Evolutionary conservation across 2,888 invertebrate genomes (phyloP), one percentile per base, ranked within the genome.

Genomic region (Monoplex corrugatus): DNA sequence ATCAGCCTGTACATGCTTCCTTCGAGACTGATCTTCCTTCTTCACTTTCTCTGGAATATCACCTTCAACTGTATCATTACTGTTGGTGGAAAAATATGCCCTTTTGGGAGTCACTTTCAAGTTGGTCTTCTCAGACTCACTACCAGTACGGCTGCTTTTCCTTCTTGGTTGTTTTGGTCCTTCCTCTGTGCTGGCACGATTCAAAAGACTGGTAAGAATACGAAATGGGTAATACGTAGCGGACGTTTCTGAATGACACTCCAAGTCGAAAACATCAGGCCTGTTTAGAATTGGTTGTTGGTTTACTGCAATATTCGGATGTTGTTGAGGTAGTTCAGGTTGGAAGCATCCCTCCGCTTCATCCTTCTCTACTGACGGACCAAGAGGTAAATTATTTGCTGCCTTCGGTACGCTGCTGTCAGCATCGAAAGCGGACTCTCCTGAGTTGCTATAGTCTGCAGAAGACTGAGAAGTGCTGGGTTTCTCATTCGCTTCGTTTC

Each of bases 201-300:
- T 92, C 23, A 93, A 80, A 38, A 94, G 86, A 45, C 90, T 90
- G 38, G 91, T 92, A 28, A 94, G 92, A 57, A 94, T 92, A 13
- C 91, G 91, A 89, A 94, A 94, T n/a, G 94, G 93, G 43, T 92
- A 92, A 45, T 93, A 93, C 57, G 45, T 57, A 38, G 88, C 85
- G 5, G 89, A 84, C 3, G 35, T 23, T 19, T 84, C 84, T 32
- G 50, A 10, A 10, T 50, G 35, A 16, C 45, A 8, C 19, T 84
- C 84, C 16, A 45, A 84, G n/a, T n/a, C n/a, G n/a, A n/a, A n/a
- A n/a, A n/a, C n/a, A n/a, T n/a, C n/a, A n/a, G n/a, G 43, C 40
- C 13, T 78, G 19, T 1, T 78, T 23, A n/a, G n/a, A n/a, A n/a
- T n/a, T n/a, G n/a, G n/a, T n/a, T 40, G 40, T 40, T 78, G 78